phyloP scores from a whole-genome alignment of 2,113 vertebrate genomes.

The Sinocyclocheilus maitianheensis region DNA sequence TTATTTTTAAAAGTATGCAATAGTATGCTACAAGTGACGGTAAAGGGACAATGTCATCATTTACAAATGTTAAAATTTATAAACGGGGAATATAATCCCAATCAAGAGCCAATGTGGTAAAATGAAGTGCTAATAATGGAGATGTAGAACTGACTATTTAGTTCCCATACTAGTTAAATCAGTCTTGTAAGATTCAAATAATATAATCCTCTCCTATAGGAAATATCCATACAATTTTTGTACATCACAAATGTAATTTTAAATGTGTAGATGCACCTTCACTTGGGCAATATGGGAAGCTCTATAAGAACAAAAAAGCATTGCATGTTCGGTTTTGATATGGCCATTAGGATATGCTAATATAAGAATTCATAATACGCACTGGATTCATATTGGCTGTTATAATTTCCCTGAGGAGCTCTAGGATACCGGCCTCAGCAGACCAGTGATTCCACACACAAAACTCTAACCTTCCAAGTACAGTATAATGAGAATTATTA shows the following conservation, averaged over 20 bases:
- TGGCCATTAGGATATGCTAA: not conserved
- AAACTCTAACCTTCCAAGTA: not conserved
- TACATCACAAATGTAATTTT: not conserved
- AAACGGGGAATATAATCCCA: not conserved
- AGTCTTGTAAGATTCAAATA: not conserved
- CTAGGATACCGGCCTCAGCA: not conserved
- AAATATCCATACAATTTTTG: not conserved
- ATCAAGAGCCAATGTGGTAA: too few relatives aligned
- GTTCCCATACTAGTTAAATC: not conserved
- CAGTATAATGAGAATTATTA: not conserved
- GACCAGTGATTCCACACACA: not conserved
- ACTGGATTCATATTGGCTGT: not conserved
- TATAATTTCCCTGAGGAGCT: constrained; percentile 24
- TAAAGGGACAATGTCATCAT: not conserved
- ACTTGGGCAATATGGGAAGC: not conserved
- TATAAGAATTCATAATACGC: not conserved
- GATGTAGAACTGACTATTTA: not conserved
- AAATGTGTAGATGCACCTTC: not conserved
- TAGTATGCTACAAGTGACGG: too few relatives aligned
- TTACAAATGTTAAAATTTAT: not conserved
- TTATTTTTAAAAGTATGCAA: too few relatives aligned
- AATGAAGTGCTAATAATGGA: not conserved
- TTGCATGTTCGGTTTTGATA: not conserved
- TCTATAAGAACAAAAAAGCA: not conserved
- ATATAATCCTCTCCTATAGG: not conserved